phyloP scores from a whole-genome alignment of 2,888 invertebrate genomes.

The Hedya salicella region DNA sequence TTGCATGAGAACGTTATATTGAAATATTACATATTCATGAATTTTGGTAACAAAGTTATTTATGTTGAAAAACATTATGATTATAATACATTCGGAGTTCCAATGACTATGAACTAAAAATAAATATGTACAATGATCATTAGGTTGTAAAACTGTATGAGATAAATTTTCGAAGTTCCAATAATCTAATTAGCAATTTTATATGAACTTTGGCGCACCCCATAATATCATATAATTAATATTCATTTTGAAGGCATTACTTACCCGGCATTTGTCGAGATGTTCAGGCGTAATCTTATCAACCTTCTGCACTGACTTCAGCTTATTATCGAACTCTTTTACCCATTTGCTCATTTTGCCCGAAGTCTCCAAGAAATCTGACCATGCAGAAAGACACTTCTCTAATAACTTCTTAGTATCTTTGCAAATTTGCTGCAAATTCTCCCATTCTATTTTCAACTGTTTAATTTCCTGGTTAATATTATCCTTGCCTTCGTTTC shows the following conservation, averaged over 20 bases:
- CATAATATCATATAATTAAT: too few relatives aligned
- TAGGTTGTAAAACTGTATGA: too few relatives aligned
- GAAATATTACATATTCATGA: too few relatives aligned
- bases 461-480: constrained; percentile 93
- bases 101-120: too few relatives aligned
- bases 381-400: constrained; percentile 92
- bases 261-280: constrained; percentile 89
- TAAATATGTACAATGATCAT: too few relatives aligned
- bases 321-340: constrained; percentile 87
- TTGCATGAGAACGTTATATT: too few relatives aligned
- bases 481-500: constrained; percentile 92
- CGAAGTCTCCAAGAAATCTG: constrained; percentile 90
- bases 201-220: too few relatives aligned
- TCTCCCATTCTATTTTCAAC: constrained; percentile 92
- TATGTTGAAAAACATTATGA: too few relatives aligned
- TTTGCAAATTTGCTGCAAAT: constrained; percentile 89
- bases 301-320: constrained; percentile 87
- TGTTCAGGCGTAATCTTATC: constrained; percentile 92
- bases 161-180: too few relatives aligned
- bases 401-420: constrained; percentile 91
- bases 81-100: too few relatives aligned
- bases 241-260: constrained; percentile 59
- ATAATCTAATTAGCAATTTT: too few relatives aligned
- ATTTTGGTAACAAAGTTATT: too few relatives aligned
- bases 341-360: constrained; percentile 91